Base-by-base conservation (phyloP, 1,140 invertebrate genomes). In the Scylla paramamosain region DNA sequence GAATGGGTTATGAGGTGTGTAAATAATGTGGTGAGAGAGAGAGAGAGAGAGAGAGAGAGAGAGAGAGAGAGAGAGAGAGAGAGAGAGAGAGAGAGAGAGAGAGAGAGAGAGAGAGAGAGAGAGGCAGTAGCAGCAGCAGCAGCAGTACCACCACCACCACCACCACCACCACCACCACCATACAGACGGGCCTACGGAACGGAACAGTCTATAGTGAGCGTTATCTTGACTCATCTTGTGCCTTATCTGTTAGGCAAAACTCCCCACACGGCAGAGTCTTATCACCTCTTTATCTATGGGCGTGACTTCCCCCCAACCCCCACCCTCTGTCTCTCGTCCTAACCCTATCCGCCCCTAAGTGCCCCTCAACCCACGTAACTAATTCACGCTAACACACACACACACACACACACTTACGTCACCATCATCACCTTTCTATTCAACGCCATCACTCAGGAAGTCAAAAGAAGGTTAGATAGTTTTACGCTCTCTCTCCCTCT, bases 1-100 rank as follows among this genome's bases (percentile, higher is more conserved):
- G 87, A 48, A 52, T 14, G 39, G 88, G 25, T 28, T n/a, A 52
- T 90, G 88, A 90, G n/a, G 88, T 59, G 31, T 48, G 88, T 29
- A 46, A 28, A 48, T 90, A 16, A 90, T 52, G 88, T 59, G 48
- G 45, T 28, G 39, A 46, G 48, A 90, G 25, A 77, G 67, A 77
- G n/a, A n/a, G 39, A 39, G 39, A 39, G 39, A 39, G 39, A 39
- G 39, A 39, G 32, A 32, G 32, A 86, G 32, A 32, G 29, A 12
- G 32, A 31, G n/a, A 86, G 32, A 32, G 16, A 86, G 83, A 32
- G 29, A 32, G 32, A 32, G n/a, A 1, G 32, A 31, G 29, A 86
- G 14, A 32, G 32, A 32, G 32, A 86, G 32, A 86, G 83, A 31
- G 29, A 86, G 83, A n/a, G 25, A n/a, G 83, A 25, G 83, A 28